Percentiles rank a stretch among this genome's conserved stretches.
Conservation (phyloP, 2,888 invertebrate genomes). For the Dyspetes luteomarginatus region DNA sequence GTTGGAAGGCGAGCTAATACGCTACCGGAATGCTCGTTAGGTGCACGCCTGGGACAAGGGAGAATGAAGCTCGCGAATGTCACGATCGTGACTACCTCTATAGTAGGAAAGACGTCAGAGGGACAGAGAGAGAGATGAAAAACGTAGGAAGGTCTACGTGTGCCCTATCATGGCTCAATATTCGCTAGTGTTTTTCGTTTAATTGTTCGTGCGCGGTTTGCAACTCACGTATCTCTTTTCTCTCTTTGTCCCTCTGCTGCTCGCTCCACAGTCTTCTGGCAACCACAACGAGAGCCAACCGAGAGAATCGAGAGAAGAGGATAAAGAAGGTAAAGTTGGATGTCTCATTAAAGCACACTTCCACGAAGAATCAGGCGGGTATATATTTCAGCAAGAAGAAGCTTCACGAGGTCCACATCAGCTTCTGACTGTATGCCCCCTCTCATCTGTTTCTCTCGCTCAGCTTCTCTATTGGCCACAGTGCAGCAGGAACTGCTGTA, state of each 20-base stretch:
- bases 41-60: slow-evolving; percentile 52
- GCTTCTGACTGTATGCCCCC: slow-evolving; percentile 28
- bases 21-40: slow-evolving; percentile 62
- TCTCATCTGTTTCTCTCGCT: slow-evolving; percentile 30
- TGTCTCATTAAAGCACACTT: slow-evolving; percentile 78
- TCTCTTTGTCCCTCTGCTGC: slow-evolving; percentile 40
- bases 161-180: slow-evolving; percentile 51
- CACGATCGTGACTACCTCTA: slow-evolving; percentile 61
- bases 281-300: not conserved
- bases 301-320: not conserved
- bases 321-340: slow-evolving; percentile 57
- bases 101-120: not conserved
- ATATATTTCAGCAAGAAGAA: slow-evolving; percentile 5
- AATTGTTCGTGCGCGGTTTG: slow-evolving; percentile 57
- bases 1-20: slow-evolving; percentile 17
- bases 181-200: slow-evolving; percentile 62
- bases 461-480: slow-evolving; percentile 27
- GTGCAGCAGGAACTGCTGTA: not conserved
- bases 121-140: slow-evolving; percentile 10
- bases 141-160: slow-evolving; percentile 34
- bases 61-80: slow-evolving; percentile 60
- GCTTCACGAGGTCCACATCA: slow-evolving; percentile 67
- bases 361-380: slow-evolving; percentile 67
- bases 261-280: slow-evolving; percentile 32
- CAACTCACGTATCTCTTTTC: slow-evolving; percentile 45